These are phyloP conservation scores for Spisula solida DNA, from an alignment of 2,888 invertebrate genomes.

Conservation along the genomic window DNA sequence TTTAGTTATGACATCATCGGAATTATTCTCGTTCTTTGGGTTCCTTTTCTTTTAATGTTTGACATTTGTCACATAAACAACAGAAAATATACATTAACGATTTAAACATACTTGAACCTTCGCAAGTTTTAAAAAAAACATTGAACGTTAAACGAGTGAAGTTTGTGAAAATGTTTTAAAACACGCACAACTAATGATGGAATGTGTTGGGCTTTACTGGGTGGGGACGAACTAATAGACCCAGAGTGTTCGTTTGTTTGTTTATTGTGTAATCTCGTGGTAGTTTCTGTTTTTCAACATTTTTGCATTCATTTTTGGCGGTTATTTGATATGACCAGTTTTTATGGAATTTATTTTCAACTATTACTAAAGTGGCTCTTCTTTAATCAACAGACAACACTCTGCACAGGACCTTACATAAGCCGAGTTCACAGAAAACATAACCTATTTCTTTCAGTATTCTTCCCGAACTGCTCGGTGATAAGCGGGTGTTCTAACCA, in stretches of 20 bases:
- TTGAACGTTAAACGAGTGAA: neutral
- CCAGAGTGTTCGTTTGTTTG: too few species aligned
- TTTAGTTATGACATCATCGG: neutral
- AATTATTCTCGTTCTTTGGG: neutral
- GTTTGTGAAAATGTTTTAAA: neutral
- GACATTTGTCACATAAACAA: conserved; percentile 7
- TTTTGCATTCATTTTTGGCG: neutral
- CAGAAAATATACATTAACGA: neutral
- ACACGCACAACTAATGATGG: too few species aligned
- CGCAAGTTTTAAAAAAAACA: neutral
- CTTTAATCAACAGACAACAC: too few species aligned
- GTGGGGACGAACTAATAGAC: neutral
- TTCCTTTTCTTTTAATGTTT: conserved; percentile 8
- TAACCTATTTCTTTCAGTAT: too few species aligned
- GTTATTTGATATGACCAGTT: too few species aligned
- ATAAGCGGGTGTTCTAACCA: too few species aligned
- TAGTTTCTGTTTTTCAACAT: neutral
- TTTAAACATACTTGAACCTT: neutral
- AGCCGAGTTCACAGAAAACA: too few species aligned
- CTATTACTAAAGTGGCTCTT: too few species aligned
- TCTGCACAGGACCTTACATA: too few species aligned
- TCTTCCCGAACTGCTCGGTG: too few species aligned
- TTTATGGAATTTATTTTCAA: too few species aligned
- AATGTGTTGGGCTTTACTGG: neutral
- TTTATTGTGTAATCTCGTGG: too few species aligned